Base-by-base conservation (phyloP, 1,140 invertebrate genomes). In the Hypsibius dujardini region DNA sequence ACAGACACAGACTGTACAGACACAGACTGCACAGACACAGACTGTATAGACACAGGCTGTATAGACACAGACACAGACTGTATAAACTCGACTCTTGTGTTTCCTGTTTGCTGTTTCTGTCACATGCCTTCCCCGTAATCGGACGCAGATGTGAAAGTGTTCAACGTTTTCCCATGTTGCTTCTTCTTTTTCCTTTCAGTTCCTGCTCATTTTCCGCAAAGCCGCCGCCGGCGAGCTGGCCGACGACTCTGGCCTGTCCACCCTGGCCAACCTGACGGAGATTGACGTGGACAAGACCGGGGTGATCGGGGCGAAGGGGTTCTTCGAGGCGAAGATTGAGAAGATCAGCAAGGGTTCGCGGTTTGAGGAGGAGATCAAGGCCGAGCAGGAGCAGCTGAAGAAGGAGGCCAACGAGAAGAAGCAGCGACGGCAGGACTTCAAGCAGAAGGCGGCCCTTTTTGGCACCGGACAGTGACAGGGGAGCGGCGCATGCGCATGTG, bases 251-350 rank as follows among this genome's bases (percentile, higher is more conserved):
- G 90, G 90, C 1, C 81, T 92, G n/a, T 85, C 85, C 73, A 86
- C 90, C 74, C 79, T 92, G 73, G 89, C 90, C 0, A 84, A 86
- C 74, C 81, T 92, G 12, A 90, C 89, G 2, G 90, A 92, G 80
- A 87, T 92, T 70, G 86, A 90, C 76, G 89, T 92, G 1, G 88
- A 90, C 69, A 86, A 91, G 82, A 89, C 90, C 42, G 90, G 90
- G 42, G 90, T 92, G n/a, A 87, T 85, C 72, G 90, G 89, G 46
- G 90, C 90, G 1, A 92, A 92, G 78, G 86, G 87, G 76, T 92
- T 92, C 80, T 93, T 92, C 76, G 89, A 92, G 83, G 89, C 90
- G 1, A 93, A 92, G 85, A 92, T 92, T 74, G 87, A 90, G 78
- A 86, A 92, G 77, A 81, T 90, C 47, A 79, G 85, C 3, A 86